Evolutionary conservation across 2,797 vertebrate species (phyloP).

Genomic region (Catharus ustulatus): DNA sequence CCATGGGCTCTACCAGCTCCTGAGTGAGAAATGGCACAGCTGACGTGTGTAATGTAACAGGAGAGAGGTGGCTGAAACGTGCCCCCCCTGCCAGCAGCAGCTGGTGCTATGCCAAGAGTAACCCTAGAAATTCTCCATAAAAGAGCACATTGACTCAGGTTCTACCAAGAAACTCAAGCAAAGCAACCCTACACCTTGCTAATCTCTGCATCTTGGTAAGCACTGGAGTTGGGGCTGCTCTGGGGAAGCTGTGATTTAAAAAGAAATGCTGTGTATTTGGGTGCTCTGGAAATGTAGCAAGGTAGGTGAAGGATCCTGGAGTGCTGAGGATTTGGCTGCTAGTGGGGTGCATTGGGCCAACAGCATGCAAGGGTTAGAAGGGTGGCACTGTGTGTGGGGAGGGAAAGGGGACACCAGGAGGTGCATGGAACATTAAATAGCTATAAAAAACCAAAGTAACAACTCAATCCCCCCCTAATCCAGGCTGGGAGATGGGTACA

Average conservation of each 20-base stretch:
- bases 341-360: neutral
- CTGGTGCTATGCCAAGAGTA: neutral
- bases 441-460: neutral
- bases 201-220: neutral
- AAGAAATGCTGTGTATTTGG: neutral
- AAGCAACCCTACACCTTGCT: neutral
- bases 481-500: neutral
- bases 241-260: neutral
- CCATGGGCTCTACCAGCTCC: neutral
- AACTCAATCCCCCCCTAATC: neutral
- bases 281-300: neutral
- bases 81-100: neutral
- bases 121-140: neutral
- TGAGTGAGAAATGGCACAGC: neutral
- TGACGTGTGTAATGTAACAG: neutral
- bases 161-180: neutral
- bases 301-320: accelerated
- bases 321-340: neutral
- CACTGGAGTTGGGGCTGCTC: neutral
- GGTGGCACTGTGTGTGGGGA: neutral
- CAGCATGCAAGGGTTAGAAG: neutral
- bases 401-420: neutral
- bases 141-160: neutral
- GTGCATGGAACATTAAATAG: accelerated
- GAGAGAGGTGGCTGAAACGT: neutral